These are phyloP conservation scores for Tenualosa thibaudeaui DNA, from an alignment of 2,797 vertebrate species.

Conservation along the genomic window DNA sequence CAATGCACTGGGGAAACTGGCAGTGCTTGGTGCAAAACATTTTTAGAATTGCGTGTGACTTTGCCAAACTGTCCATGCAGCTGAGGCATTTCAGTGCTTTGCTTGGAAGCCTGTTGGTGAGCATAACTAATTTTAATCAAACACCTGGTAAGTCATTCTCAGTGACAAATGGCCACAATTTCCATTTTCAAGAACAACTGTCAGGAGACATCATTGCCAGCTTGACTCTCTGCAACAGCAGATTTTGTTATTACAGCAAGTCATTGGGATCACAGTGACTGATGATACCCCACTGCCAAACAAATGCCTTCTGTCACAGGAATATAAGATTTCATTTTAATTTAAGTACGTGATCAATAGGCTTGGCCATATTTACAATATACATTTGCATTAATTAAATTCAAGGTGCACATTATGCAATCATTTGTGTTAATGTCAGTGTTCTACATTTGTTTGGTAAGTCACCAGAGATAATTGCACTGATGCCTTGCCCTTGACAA, in stretches of 20 bases:
- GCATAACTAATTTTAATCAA: background rate
- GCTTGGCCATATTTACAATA: background rate
- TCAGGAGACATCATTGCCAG: background rate
- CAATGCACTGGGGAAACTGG: background rate
- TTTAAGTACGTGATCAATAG: background rate
- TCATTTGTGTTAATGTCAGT: background rate
- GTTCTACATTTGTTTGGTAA: background rate
- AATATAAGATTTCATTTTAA: background rate
- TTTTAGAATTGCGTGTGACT: background rate
- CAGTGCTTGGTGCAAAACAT: background rate
- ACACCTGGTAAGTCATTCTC: background rate
- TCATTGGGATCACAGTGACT: background rate
- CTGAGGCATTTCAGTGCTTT: slow-evolving; percentile 3
- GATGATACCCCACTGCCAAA: background rate
- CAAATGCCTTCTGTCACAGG: background rate
- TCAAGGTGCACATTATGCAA: background rate
- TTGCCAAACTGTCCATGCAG: slow-evolving; percentile 9
- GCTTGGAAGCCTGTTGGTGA: background rate
- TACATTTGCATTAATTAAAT: background rate
- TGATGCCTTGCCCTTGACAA: background rate
- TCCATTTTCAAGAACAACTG: background rate
- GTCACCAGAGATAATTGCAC: background rate
- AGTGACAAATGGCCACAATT: background rate
- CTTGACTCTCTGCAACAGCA: background rate
- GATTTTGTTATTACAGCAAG: background rate